Evolutionary conservation across 2,888 invertebrate species (phyloP), one percentile per base, ranked within the genome.

Genomic region (Anoncus sp.): DNA sequence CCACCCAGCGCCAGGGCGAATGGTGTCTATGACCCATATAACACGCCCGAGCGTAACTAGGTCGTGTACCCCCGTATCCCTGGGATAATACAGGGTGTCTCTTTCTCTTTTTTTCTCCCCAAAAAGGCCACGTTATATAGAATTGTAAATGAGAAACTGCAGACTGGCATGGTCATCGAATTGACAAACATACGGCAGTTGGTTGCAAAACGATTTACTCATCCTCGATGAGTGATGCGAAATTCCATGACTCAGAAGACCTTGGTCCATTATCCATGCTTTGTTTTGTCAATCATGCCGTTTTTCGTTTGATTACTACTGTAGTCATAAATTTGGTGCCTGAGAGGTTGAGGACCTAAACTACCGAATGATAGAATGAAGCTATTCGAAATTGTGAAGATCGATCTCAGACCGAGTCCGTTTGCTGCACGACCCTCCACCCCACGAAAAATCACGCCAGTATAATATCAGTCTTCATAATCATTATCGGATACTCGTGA

Each of bases 11-110:
- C 79, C 83, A 77, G 75, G 82, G 65, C 85, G 83, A 86, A 87
- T 87, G 87, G 88, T 90, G 88, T 88, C 89, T 90, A 89, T 89
- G 90, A 90, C 89, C 90, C 84, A 90, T 89, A 90, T 90, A 89
- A 87, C 85, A 85, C 87, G 87, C 86, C 85, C 87, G 82, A 85
- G 86, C 87, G 87, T 87, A 90, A 88, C 89, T 90, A 83, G 90
- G 90, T 89, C 90, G 84, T 88, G 89, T 84, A 89, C 90, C 89
- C 85, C 85, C 83, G 83, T 85, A 83, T 84, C 84, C 89, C 89
- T 89, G 89, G 89, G 86, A 89, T 89, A 86, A 89, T 89, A 89
- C 87, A 83, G 86, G 88, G 89, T 89, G 89, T 87, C 85, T 80
- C 75, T 38, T 66, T 40, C 18, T 20, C 14, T 20, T n/a, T 12